These are phyloP conservation scores for Aradus depressus DNA, from an alignment of 2,888 invertebrate species.

Conservation along the genomic window DNA sequence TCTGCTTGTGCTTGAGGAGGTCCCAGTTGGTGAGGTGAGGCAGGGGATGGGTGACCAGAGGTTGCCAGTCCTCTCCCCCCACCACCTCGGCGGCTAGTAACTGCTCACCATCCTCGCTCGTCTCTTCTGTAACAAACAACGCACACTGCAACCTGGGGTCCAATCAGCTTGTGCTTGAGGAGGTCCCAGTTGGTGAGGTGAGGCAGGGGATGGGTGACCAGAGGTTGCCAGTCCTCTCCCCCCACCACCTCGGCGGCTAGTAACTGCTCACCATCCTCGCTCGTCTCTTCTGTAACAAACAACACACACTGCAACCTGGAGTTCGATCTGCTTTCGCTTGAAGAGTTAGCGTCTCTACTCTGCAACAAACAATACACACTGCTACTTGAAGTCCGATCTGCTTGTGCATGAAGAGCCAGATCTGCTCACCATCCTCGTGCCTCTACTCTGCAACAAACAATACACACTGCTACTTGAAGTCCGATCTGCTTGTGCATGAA, in stretches of 20 bases:
- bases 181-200: conserved; percentile 18
- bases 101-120: conserved; percentile 22
- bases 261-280: conserved; percentile 22
- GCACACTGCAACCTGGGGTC: conserved; percentile 6
- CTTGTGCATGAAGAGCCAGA: conserved; percentile 20
- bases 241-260: conserved; percentile 20
- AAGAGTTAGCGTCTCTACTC: too few relatives aligned
- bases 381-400: conserved; percentile 13
- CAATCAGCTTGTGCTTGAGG: conserved; percentile 21
- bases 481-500: too few relatives aligned
- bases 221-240: conserved; percentile 23
- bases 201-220: conserved; percentile 14
- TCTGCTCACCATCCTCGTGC: conserved; percentile 22
- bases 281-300: conserved; percentile 14
- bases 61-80: conserved; percentile 24
- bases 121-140: conserved; percentile 11
- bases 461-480: conserved; percentile 1
- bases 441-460: conserved; percentile 11
- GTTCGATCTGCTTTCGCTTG: conserved; percentile 20
- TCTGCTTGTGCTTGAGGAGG: conserved; percentile 20
- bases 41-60: conserved; percentile 13
- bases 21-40: conserved; percentile 20
- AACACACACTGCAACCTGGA: conserved; percentile 3
- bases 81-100: conserved; percentile 18
- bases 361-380: too few relatives aligned